These are phyloP conservation scores for Stramonita haemastoma DNA, from an alignment of 2,888 invertebrate genomes.

Conservation along the genomic window DNA sequence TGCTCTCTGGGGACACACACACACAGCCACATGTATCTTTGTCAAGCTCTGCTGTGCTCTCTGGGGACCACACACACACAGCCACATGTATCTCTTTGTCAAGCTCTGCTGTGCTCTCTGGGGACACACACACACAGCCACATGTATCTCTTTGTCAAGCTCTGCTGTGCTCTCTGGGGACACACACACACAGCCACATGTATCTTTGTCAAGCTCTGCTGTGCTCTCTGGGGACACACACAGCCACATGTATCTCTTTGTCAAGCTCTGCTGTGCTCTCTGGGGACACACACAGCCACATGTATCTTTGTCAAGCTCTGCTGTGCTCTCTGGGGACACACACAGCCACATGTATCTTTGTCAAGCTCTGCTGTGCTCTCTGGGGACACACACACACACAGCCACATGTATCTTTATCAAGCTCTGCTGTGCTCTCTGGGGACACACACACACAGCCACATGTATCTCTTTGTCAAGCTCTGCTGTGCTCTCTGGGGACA, in stretches of 20 bases:
- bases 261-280: not conserved
- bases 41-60: not conserved
- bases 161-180: slow-evolving; percentile 5
- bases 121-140: not conserved
- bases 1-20: not conserved
- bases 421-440: slow-evolving; percentile 11
- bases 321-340: not conserved
- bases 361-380: not conserved
- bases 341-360: no score
- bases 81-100: no score
- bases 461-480: no score
- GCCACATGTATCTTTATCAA: no score
- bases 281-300: not conserved
- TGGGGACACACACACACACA: not conserved
- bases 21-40: no score
- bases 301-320: no score
- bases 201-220: no score
- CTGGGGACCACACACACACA: slow-evolving; percentile 2
- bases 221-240: not conserved
- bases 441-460: not conserved
- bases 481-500: not conserved
- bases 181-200: not conserved
- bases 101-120: slow-evolving; percentile 18
- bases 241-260: no score
- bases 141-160: no score